Percentiles rank a stretch among this genome's conserved stretches.
Evolutionary conservation across 2,888 invertebrate genomes (phyloP).

Genomic region (Archips xylosteana): DNA sequence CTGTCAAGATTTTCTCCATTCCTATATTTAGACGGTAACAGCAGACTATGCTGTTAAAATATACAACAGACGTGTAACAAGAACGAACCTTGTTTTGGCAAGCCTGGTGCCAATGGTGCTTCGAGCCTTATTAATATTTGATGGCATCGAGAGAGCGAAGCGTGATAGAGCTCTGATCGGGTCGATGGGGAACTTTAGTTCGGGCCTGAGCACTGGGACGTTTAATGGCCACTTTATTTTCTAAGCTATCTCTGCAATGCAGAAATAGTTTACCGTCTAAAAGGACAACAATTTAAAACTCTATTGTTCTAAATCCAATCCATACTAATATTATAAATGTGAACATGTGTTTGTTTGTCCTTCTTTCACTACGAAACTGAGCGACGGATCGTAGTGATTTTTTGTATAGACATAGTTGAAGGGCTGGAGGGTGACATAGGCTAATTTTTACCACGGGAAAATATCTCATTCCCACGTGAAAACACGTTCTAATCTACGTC

Average conservation of each 20-base stretch:
- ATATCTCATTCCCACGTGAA: no score
- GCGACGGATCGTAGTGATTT: no score
- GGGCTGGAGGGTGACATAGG: no score
- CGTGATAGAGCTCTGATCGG: slow-evolving; percentile 36
- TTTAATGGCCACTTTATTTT: slow-evolving; percentile 2
- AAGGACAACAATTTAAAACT: background rate
- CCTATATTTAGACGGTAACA: slow-evolving; percentile 1
- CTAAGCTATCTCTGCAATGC: background rate
- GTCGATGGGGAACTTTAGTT: slow-evolving; percentile 30
- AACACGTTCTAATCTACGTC: no score
- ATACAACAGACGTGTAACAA: slow-evolving; percentile 9
- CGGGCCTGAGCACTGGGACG: slow-evolving; percentile 4
- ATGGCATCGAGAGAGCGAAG: slow-evolving; percentile 29
- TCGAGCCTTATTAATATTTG: slow-evolving; percentile 38
- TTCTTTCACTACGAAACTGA: no score
- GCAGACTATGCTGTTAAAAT: slow-evolving; percentile 7
- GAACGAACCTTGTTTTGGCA: slow-evolving; percentile 10
- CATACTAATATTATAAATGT: no score
- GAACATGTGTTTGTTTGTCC: no score
- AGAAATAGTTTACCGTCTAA: background rate
- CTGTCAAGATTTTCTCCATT: background rate
- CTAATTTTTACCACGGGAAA: no score
- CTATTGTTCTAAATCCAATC: no score
- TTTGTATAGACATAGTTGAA: no score
- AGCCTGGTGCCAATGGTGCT: slow-evolving; percentile 19